A percentile compares a stretch with the other conserved stretches of the same genome.
Conservation (phyloP, 2,888 invertebrate species). For the Drosophila robusta region DNA sequence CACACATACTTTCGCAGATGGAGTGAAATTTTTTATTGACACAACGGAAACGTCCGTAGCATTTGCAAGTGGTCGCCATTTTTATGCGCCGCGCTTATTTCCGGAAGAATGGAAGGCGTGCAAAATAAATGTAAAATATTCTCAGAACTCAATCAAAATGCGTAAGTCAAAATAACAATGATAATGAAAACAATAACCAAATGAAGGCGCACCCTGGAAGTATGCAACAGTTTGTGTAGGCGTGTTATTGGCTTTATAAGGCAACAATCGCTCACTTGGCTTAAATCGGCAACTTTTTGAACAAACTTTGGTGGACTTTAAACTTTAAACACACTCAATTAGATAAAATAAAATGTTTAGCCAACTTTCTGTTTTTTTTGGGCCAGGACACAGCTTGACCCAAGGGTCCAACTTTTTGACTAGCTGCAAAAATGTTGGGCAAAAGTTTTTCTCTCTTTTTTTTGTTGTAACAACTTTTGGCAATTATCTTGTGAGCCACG, state of each 20-base stretch:
- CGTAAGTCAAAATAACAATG: slow-evolving; percentile 57
- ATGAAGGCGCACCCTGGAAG: neutral
- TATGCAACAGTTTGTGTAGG: slow-evolving; percentile 59
- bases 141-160: slow-evolving; percentile 68
- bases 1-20: neutral
- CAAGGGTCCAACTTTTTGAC: slow-evolving; percentile 76
- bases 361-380: slow-evolving; percentile 54
- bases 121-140: slow-evolving; percentile 70
- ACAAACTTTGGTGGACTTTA: slow-evolving; percentile 75
- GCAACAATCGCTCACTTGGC: slow-evolving; percentile 47
- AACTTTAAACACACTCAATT: slow-evolving; percentile 82
- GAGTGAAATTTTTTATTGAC: slow-evolving; percentile 52
- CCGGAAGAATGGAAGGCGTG: slow-evolving; percentile 37
- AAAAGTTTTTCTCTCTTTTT: slow-evolving; percentile 59
- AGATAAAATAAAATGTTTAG: slow-evolving; percentile 79
- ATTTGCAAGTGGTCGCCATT: slow-evolving; percentile 49
- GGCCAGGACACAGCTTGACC: slow-evolving; percentile 72
- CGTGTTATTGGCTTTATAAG: slow-evolving; percentile 50
- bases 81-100: slow-evolving; percentile 55
- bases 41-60: slow-evolving; percentile 39
- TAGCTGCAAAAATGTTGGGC: slow-evolving; percentile 70
- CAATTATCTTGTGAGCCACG: slow-evolving; percentile 78
- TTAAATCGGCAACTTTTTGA: slow-evolving; percentile 57
- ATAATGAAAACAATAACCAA: slow-evolving; percentile 22
- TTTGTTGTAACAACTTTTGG: slow-evolving; percentile 73